Base-by-base conservation (phyloP, 1,140 invertebrate species). In the Tetragnatha versicolor region DNA sequence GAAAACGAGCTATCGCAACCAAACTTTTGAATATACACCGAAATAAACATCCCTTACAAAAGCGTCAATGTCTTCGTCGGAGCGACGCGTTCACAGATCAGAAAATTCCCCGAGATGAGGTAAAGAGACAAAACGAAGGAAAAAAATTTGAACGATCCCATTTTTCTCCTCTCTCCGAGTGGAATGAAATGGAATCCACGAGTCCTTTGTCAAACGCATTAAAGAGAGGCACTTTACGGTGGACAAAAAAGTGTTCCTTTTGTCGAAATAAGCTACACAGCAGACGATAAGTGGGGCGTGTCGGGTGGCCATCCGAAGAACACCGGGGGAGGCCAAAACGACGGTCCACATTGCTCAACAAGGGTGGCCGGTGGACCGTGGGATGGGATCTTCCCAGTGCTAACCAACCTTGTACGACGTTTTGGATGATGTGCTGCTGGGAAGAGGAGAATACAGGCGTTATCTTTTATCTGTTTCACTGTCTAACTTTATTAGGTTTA, bases 271-370 rank as follows among this genome's bases (percentile, higher is more conserved):
- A 39, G 31, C n/a, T n/a, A n/a, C n/a, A 70, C n/a, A 33, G 49
- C 33, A 45, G 22, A 9, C 17, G 70, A 14, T 73, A 73, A 73
- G 70, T 73, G 70, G 70, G 70, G 70, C 70, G 70, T 73, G 37
- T 37, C 27, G 53, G 39, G 35, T 33, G 70, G 6, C 39, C 70
- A 73, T 61, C 70, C 70, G 70, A 73, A 33, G 27, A 61, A 37
- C 63, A 27, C 55, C 29, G 55, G 55, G 12, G 63, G 27, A 68
- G n/a, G n/a, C n/a, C n/a, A n/a, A n/a, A n/a, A n/a, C n/a, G 37
- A 68, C 45, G 68, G 45, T 33, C 33, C 6, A 10, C 53, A 73
- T 55, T 73, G 35, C 70, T 47, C 55, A 60, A 73, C 70, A 73
- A 73, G 53, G 55, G 55, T 61, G 55, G 17, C 51, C 42, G 47